These are phyloP conservation scores for Papilio polytes DNA, from an alignment of 1,140 invertebrate genomes.

Conservation along the genomic window DNA sequence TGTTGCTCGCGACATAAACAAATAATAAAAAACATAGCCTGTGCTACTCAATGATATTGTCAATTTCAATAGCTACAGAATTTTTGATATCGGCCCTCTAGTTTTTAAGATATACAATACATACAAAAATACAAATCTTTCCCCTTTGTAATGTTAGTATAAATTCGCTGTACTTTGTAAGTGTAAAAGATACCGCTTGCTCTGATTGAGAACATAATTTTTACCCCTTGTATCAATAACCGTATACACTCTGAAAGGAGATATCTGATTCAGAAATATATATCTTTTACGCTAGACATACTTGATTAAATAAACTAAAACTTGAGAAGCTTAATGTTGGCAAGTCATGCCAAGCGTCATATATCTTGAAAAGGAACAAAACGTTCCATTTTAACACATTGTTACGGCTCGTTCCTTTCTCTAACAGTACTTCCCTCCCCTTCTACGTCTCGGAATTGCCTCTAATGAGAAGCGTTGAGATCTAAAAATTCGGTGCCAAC, in stretches of 20 bases:
- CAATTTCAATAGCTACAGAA: too few relatives aligned
- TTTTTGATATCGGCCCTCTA: too few relatives aligned
- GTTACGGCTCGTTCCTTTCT: slow-evolving; percentile 40
- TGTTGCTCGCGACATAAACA: too few relatives aligned
- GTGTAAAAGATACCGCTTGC: too few relatives aligned
- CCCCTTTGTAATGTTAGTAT: too few relatives aligned
- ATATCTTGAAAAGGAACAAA: slow-evolving; percentile 63
- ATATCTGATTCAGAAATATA: background rate
- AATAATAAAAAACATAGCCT: too few relatives aligned
- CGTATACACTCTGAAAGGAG: background rate
- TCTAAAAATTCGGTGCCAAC: slow-evolving; percentile 79
- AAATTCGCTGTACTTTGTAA: too few relatives aligned
- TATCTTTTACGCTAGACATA: background rate
- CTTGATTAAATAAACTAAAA: background rate
- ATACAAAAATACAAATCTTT: too few relatives aligned
- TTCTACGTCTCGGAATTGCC: slow-evolving; percentile 57
- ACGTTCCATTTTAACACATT: slow-evolving; percentile 67
- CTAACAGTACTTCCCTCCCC: slow-evolving; percentile 38
- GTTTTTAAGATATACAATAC: too few relatives aligned
- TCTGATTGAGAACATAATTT: too few relatives aligned
- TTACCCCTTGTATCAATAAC: background rate
- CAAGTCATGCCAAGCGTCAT: slow-evolving; percentile 56
- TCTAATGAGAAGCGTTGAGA: slow-evolving; percentile 78
- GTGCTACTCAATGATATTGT: too few relatives aligned
- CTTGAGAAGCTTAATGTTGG: slow-evolving; percentile 51